These are phyloP conservation scores for Epinephelus cyanopodus DNA, from an alignment of 2,113 vertebrate species.

Conservation along the genomic window DNA sequence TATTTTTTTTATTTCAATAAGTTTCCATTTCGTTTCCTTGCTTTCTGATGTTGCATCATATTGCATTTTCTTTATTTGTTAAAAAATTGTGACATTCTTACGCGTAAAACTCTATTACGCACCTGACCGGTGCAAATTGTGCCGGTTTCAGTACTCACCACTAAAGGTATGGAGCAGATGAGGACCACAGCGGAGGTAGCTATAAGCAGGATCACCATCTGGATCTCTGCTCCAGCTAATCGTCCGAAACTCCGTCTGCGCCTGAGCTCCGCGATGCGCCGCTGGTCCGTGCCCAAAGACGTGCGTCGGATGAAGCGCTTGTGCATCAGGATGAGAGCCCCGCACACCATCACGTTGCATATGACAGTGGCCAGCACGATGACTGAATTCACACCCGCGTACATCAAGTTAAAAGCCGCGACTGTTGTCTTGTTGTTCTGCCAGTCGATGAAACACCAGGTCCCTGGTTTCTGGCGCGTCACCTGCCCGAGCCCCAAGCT, in stretches of 20 bases:
- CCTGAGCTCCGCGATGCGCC: constrained; percentile 88
- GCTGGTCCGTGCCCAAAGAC: constrained; percentile 90
- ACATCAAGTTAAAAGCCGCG: constrained; percentile 92
- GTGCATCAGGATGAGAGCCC: constrained; percentile 95
- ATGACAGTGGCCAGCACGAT: constrained; percentile 92
- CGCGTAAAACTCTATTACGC: background rate
- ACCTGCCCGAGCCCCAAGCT: constrained; percentile 89
- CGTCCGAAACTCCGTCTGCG: constrained; percentile 91
- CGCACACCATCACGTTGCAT: constrained; percentile 95
- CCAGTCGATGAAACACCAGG: constrained; percentile 99
- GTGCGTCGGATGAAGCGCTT: constrained; percentile 93
- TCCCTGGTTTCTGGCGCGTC: constrained; percentile 84
- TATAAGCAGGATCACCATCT: constrained; percentile 97
- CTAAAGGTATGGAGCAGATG: constrained; percentile 96
- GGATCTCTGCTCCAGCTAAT: constrained; percentile 94
- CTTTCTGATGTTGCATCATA: too few relatives aligned
- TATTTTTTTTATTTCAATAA: fast-evolving
- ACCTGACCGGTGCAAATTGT: background rate
- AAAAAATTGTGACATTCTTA: background rate
- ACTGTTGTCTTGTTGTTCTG: constrained; percentile 83
- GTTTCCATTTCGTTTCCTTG: background rate
- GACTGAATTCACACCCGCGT: constrained; percentile 92
- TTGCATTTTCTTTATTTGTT: background rate
- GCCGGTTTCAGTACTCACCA: constrained; percentile 87
- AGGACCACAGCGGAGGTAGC: constrained; percentile 94